phyloP scores from a whole-genome alignment of 1,140 invertebrate genomes.

The Theocolax elegans region DNA sequence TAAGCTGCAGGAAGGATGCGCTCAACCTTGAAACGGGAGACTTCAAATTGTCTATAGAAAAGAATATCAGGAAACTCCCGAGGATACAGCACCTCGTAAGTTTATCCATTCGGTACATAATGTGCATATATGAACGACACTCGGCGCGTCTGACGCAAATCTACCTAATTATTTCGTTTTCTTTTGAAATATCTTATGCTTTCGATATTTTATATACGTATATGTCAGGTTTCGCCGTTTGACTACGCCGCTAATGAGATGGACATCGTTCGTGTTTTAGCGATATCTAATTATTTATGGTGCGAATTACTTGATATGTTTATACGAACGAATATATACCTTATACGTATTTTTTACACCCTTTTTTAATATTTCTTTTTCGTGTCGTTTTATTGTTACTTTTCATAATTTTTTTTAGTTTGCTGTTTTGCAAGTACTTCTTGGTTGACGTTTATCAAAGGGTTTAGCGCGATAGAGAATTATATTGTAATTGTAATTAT shows the following conservation, averaged over 20 bases:
- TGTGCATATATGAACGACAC: not conserved
- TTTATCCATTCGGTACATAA: conserved; percentile 5
- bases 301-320: too few species aligned
- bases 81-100: conserved; percentile 68
- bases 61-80: conserved; percentile 67
- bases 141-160: not conserved
- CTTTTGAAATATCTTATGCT: not conserved
- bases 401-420: too few species aligned
- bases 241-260: not conserved
- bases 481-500: too few species aligned
- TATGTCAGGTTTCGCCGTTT: not conserved
- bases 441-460: too few species aligned
- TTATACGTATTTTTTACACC: too few species aligned
- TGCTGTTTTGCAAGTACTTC: too few species aligned
- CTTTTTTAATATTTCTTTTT: too few species aligned
- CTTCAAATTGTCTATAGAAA: conserved; percentile 65
- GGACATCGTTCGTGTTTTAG: not conserved
- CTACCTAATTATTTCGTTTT: not conserved
- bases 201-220: not conserved
- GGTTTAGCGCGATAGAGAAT: too few species aligned
- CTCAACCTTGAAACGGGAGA: conserved; percentile 65
- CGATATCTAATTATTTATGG: not conserved
- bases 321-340: too few species aligned
- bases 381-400: too few species aligned
- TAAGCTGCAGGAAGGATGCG: conserved; percentile 68